Base-by-base conservation (phyloP, 2,113 vertebrate species). In the Condylura cristata region DNA sequence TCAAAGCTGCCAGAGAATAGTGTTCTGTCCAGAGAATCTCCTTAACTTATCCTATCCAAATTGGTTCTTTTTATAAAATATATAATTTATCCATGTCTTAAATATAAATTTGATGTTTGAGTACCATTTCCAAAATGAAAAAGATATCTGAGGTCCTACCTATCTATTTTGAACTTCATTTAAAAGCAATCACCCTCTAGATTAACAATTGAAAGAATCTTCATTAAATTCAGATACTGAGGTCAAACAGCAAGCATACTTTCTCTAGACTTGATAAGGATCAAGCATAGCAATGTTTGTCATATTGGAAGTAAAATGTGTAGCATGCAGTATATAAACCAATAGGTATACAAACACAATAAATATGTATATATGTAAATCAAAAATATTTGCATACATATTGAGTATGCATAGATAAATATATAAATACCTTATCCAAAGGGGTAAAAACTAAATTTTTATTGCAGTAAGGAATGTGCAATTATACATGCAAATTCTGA, bases 401-500 rank as follows among this genome's bases (percentile, higher is more conserved):
- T 24, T 76, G 2, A 95, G 30, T 65, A 4, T n/a, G 89, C 58
- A 81, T 71, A 90, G 92, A 90, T 96, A 96, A 95, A 96, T 91
- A 78, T 17, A 79, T 66, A 89, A 74, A 86, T 94, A 83, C 79
- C 89, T 94, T 81, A 96, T 68, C 81, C 75, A 95, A 60, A 13
- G 93, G 58, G 74, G 44, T 48, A 97, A 39, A 75, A 87, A 85
- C 20, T 89, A 95, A 86, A 82, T 56, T 96, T 97, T 84, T 48
- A 39, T 96, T 97, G 78, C 95, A 95, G 68, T 70, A 87, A 88
- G 87, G 81, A 97, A 96, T 95, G 12, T 89, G 30, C 16, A 89
- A 91, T 96, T 98, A 94, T 56, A 84, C 48, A 96, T 96, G 97
- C 83, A 97, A 97, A 97, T 81, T 95, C 91, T 95, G 26, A 97